A percentile compares a stretch with the other conserved stretches of the same genome.
phyloP scores from a whole-genome alignment of 2,888 invertebrate species.

The Callinectes sapidus region DNA sequence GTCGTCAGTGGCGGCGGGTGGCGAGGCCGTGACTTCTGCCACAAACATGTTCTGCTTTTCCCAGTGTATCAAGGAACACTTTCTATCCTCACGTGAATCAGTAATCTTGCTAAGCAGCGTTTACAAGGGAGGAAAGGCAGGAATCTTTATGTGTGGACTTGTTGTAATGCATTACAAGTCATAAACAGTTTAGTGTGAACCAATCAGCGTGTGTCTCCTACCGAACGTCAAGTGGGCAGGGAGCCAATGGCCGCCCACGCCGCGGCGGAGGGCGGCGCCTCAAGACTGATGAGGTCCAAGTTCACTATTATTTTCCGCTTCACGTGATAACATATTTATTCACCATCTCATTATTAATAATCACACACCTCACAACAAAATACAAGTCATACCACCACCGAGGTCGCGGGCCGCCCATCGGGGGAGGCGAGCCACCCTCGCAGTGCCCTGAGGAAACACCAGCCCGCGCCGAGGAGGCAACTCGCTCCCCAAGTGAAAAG shows the following conservation, averaged over 20 bases:
- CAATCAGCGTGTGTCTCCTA: conserved; percentile 47
- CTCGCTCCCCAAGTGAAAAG: conserved; percentile 66
- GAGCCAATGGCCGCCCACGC: conserved; percentile 46
- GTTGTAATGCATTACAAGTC: conserved; percentile 51
- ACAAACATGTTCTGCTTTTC: background rate
- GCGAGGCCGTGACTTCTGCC: background rate
- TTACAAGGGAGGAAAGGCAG: background rate
- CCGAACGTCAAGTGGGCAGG: conserved; percentile 45
- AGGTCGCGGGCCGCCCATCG: conserved; percentile 47
- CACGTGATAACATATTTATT: conserved; percentile 69
- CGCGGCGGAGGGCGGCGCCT: conserved; percentile 40
- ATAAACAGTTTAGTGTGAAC: conserved; percentile 55
- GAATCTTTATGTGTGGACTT: background rate
- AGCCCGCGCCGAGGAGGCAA: conserved; percentile 53
- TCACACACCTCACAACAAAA: conserved; percentile 66
- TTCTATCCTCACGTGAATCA: background rate
- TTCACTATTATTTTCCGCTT: conserved; percentile 69
- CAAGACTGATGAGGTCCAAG: conserved; percentile 62
- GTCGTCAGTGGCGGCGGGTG: background rate
- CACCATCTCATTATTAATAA: conserved; percentile 70
- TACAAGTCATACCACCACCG: conserved; percentile 62
- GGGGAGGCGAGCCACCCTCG: conserved; percentile 28
- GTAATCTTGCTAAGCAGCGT: background rate
- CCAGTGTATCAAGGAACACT: background rate
- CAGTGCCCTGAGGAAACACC: background rate